Base-by-base conservation (phyloP, 2,888 invertebrate genomes). In the Deilephila elpenor region DNA sequence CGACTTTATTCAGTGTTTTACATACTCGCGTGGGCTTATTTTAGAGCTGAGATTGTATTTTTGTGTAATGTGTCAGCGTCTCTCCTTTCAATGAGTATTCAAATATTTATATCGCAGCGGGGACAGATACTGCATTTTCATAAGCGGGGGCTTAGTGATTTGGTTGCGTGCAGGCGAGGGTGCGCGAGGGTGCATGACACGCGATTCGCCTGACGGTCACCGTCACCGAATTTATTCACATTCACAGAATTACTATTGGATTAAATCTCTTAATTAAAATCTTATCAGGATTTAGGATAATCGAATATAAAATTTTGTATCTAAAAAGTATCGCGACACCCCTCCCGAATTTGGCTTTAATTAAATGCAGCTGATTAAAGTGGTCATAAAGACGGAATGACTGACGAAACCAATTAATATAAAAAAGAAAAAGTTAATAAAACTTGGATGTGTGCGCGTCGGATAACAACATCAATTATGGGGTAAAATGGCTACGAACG, bases 401-500 rank as follows among this genome's bases (percentile, higher is more conserved):
- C 17, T 34, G 56, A 7, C 20, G 6, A 17, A 32, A 32, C 29
- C 71, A 67, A 67, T 67, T 67, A 67, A 67, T 67, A 59, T 59
- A 29, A 56, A 64, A 73, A 67, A 67, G 67, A 73, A 73, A 72
- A 71, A 60, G 70, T 76, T 78, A 81, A 81, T 83, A 78, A 79
- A 80, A 80, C 74, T 76, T 78, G 79, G 76, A 74, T 73, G 67
- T 67, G 81, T 82, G 77, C 83, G 20, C 59, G 37, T 59, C 59
- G 34, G 37, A 59, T 73, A 73, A 79, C 75, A 81, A 83, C 84
- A 87, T 86, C 89, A 91, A 90, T 92, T 90, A 91, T 88, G 88
- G 90, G 91, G 92, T 91, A 89, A 87, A 89, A 83, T 84, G 78
- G 81, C 82, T 85, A 84, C 82, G 83, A 86, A 86, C 85, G 88